A percentile compares a stretch with the other conserved stretches of the same genome.
Conservation (phyloP, 2,797 vertebrate species). For the Botia kubotai region DNA sequence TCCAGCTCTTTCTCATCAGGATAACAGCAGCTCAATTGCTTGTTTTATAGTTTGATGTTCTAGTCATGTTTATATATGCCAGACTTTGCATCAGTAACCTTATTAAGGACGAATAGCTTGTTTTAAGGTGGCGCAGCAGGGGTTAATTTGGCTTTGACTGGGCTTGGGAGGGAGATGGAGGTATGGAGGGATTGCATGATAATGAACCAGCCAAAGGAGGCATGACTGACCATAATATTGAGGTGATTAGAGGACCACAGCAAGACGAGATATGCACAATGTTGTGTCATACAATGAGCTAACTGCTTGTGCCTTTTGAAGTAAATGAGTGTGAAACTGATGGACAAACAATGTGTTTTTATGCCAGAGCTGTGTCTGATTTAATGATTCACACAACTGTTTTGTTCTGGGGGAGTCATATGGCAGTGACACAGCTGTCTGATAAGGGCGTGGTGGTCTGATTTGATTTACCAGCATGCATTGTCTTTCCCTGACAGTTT, state of each 20-base stretch:
- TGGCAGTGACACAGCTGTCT: neutral
- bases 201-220: constrained; percentile 61
- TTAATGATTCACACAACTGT: constrained; percentile 11
- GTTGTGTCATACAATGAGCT: constrained; percentile 53
- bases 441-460: constrained; percentile 10
- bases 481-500: constrained; percentile 23
- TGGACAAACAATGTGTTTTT: constrained; percentile 27
- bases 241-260: constrained; percentile 59
- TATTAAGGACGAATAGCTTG: constrained; percentile 48
- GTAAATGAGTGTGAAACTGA: constrained; percentile 34
- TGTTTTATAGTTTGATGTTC: neutral
- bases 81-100: constrained; percentile 34
- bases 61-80: constrained; percentile 36
- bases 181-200: constrained; percentile 54
- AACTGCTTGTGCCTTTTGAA: constrained; percentile 46
- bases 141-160: constrained; percentile 60
- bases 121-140: constrained; percentile 48
- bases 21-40: neutral
- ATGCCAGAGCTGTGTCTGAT: constrained; percentile 6
- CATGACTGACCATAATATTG: constrained; percentile 66
- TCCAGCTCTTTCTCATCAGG: too few relatives aligned
- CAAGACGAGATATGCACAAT: constrained; percentile 40
- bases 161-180: constrained; percentile 40
- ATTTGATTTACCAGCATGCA: constrained; percentile 22
- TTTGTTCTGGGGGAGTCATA: constrained; percentile 9